phyloP scores from a whole-genome alignment of 2,113 vertebrate species.

The Xenus cinereus region DNA sequence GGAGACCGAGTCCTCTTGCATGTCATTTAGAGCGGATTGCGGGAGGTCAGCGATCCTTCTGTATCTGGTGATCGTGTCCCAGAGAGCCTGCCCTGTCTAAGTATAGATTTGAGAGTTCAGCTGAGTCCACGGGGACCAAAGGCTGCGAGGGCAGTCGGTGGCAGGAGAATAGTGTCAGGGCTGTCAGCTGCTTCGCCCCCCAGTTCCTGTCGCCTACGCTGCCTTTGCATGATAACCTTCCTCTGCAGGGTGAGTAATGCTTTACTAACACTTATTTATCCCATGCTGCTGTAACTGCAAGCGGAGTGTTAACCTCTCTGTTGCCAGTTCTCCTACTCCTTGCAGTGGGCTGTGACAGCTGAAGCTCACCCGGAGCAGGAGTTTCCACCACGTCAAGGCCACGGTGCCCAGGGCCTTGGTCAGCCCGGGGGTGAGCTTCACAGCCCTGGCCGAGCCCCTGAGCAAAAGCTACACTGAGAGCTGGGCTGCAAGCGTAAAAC shows the following conservation, averaged over 20 bases:
- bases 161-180: background rate
- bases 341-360: background rate
- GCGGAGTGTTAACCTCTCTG: background rate
- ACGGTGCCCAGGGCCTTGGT: background rate
- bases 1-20: background rate
- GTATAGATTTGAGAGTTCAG: conserved; percentile 44
- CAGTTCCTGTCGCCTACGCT: background rate
- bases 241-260: background rate
- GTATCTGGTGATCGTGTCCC: background rate
- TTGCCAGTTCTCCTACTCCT: background rate
- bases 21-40: background rate
- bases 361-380: background rate
- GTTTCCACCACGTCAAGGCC: background rate
- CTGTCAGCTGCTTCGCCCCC: background rate
- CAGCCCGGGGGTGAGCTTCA: background rate
- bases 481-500: background rate
- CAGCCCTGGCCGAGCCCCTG: rapidly evolving
- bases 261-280: background rate
- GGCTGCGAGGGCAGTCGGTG: background rate
- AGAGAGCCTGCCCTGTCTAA: background rate
- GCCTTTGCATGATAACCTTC: background rate
- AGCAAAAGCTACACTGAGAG: background rate
- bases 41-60: background rate
- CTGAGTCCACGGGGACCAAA: background rate
- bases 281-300: background rate